Base-by-base conservation (phyloP, 2,797 vertebrate species). In the Megalops cyprinoides region DNA sequence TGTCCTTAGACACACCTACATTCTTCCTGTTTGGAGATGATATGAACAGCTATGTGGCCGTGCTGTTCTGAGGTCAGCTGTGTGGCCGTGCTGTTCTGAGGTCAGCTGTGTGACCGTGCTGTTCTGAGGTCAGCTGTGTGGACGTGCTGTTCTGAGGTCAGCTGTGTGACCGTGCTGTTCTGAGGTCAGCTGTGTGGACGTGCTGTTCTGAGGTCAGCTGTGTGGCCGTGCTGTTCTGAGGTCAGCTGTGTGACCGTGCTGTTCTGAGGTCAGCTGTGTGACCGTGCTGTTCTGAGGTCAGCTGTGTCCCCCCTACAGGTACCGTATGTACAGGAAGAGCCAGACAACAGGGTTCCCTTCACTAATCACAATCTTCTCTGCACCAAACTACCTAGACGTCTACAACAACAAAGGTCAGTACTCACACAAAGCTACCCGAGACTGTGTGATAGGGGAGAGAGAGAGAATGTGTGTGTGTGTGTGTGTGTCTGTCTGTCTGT, bases 291-390 rank as follows among this genome's bases (percentile, higher is more conserved):
- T 6, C 31, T 74, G 44, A n/a, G 20, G 42, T 48, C 18, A 2
- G 23, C n/a, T 76, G 1, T 20, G 18, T 12, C 65, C 15, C 12
- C 65, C 79, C 1, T n/a, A 87, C 94, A 99, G 98, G 91, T 99
- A 99, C 88, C 97, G 97, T 96, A 99, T 99, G 98, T 99, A 99
- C 95, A 98, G 98, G 95, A 99, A 99, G 95, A 99, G 97, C 94
- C 97, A 99, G 94, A 98, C 98, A 79, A 99, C 98, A 89, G 98
- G 98, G 82, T 99, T 99, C 88, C 98, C 98, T 31, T 99, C 98
- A 91, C 93, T 99, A 95, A 99, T 99, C 90, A 99, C 98, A 83
- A 99, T 99, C 94, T 99, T 99, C 95, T 99, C 98, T 81, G 98
- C 98, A 94, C 98, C 98, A 75, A 99, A 99, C 96, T 99, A 99